Percentiles rank a stretch among this genome's conserved stretches.
Conservation (phyloP, 2,113 vertebrate species). For the Uropsilus gracilis region DNA sequence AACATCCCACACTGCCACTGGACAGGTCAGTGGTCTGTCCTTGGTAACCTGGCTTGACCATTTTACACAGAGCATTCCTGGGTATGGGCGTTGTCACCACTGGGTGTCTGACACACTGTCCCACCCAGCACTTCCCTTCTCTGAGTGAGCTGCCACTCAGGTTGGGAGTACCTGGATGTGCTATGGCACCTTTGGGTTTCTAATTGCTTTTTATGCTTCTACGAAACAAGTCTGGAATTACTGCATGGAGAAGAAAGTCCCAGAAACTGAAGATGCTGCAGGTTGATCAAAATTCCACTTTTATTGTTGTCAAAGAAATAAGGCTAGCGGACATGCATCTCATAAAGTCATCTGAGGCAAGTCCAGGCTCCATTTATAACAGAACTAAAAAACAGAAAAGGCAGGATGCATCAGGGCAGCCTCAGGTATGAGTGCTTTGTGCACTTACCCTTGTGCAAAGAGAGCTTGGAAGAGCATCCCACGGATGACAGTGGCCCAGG, state of each 20-base stretch:
- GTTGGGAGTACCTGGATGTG: neutral
- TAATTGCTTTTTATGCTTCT: neutral
- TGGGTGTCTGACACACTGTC: neutral
- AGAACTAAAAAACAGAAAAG: conserved; percentile 52
- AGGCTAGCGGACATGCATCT: neutral
- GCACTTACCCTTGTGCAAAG: neutral
- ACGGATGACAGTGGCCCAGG: no score
- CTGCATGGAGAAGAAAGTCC: neutral
- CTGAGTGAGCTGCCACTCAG: neutral
- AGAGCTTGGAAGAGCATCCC: neutral
- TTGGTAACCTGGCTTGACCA: neutral
- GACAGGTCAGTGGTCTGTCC: neutral
- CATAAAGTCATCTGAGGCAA: conserved; percentile 26
- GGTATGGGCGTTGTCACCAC: neutral
- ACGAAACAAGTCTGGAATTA: neutral
- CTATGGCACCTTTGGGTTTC: neutral
- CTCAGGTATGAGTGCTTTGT: neutral
- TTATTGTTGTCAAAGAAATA: neutral
- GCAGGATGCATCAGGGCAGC: neutral
- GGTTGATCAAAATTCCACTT: neutral
- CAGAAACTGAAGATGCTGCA: neutral
- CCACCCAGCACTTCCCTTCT: no score
- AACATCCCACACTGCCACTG: neutral
- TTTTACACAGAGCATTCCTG: accelerated
- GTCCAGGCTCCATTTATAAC: conserved; percentile 61